A percentile compares a stretch with the other conserved stretches of the same genome.
phyloP scores from a whole-genome alignment of 2,113 vertebrate species.

The Mionectes macconnelli region DNA sequence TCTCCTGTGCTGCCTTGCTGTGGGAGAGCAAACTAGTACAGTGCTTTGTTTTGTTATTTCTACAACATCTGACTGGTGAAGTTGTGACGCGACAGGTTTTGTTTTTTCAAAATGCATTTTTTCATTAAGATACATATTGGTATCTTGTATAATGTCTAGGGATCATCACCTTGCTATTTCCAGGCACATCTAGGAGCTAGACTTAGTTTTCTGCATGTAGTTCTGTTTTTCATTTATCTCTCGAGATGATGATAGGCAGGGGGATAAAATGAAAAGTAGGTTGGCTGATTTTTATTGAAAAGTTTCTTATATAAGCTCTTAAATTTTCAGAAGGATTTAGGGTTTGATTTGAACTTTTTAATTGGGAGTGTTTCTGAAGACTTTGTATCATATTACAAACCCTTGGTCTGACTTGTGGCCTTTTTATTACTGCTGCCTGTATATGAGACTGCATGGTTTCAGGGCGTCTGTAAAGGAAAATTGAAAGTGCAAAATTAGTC shows the following conservation, averaged over 20 bases:
- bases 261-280: neutral
- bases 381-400: neutral
- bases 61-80: neutral
- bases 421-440: neutral
- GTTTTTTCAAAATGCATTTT: neutral
- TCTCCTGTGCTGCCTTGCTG: neutral
- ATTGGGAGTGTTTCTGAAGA: neutral
- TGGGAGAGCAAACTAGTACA: neutral
- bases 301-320: neutral
- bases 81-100: neutral
- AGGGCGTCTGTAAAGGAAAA: neutral
- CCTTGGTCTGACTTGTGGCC: neutral
- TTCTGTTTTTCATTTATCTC: neutral
- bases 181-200: neutral
- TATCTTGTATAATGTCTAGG: neutral
- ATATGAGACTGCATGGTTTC: neutral
- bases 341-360: neutral
- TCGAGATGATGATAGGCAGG: neutral
- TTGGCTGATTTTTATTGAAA: neutral
- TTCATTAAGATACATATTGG: neutral
- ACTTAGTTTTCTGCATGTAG: neutral
- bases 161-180: neutral
- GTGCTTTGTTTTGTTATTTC: neutral
- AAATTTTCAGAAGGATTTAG: neutral
- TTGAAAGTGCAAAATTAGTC: neutral